Evolutionary conservation across 2,113 vertebrate genomes (phyloP).

Genomic region (Scortum barcoo): DNA sequence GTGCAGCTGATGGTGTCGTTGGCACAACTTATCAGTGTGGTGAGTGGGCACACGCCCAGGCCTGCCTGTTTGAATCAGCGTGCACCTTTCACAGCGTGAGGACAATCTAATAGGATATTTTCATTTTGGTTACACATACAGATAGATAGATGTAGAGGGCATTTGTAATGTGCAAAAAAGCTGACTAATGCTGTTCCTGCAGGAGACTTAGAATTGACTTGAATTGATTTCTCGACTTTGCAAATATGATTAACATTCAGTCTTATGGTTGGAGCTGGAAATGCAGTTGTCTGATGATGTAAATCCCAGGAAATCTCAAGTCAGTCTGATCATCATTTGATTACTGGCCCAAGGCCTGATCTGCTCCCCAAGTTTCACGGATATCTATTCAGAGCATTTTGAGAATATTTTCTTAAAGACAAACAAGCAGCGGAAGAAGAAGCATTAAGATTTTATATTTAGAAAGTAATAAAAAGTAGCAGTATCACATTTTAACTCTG

Average conservation of each 20-base stretch:
- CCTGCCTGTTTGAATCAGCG: neutral
- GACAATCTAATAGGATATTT: neutral
- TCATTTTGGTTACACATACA: neutral
- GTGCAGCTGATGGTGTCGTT: conserved; percentile 97
- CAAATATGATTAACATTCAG: conserved; percentile 8
- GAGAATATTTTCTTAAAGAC: neutral
- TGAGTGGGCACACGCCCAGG: conserved; percentile 77
- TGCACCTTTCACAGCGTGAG: neutral
- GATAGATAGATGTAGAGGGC: neutral
- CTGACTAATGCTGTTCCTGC: neutral
- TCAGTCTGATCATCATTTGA: conserved; percentile 14
- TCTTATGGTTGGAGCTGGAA: neutral
- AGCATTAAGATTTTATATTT: neutral
- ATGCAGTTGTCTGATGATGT: conserved; percentile 21
- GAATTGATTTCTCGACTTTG: neutral
- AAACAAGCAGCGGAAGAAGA: neutral
- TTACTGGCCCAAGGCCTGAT: conserved; percentile 4
- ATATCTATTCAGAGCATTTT: neutral
- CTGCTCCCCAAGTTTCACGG: neutral
- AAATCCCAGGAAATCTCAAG: conserved; percentile 33
- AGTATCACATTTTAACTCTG: neutral
- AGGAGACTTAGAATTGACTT: neutral
- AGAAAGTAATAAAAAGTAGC: neutral
- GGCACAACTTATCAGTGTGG: conserved; percentile 98
- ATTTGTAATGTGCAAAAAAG: neutral